Conservation (phyloP, 2,888 invertebrate species). For the Caenorhabditis sp. region DNA sequence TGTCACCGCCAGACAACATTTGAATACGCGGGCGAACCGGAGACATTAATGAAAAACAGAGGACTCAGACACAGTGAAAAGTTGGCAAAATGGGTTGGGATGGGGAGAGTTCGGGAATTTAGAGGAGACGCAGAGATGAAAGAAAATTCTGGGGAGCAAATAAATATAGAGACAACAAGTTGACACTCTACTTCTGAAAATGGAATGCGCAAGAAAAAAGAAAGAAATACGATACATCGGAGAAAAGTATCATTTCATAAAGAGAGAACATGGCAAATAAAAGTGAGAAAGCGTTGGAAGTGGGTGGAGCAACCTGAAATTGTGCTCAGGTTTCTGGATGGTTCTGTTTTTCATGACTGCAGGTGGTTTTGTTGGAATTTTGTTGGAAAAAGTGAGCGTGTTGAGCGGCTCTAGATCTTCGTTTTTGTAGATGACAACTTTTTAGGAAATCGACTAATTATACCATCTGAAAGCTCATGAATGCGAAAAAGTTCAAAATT, state of each 20-base stretch:
- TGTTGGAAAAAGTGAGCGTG: too few species aligned
- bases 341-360: background rate
- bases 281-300: background rate
- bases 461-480: too few species aligned
- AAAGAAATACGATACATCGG: conserved; percentile 38
- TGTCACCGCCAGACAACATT: conserved; percentile 48
- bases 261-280: conserved; percentile 19
- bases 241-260: conserved; percentile 21
- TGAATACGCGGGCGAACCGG: conserved; percentile 51
- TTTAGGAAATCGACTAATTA: too few species aligned
- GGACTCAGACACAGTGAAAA: conserved; percentile 20
- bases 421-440: too few species aligned
- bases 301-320: background rate
- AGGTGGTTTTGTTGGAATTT: too few species aligned
- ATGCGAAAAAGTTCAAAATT: too few species aligned
- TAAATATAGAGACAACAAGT: conserved; percentile 41
- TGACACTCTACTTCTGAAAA: conserved; percentile 46
- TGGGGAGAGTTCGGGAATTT: conserved; percentile 14
- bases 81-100: background rate
- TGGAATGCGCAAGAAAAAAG: conserved; percentile 29
- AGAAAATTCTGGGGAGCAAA: conserved; percentile 31
- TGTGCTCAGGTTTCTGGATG: background rate
- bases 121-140: conserved; percentile 27
- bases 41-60: conserved; percentile 22
- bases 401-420: too few species aligned